phyloP scores from a whole-genome alignment of 1,140 invertebrate genomes.

The Caerostris darwini region DNA sequence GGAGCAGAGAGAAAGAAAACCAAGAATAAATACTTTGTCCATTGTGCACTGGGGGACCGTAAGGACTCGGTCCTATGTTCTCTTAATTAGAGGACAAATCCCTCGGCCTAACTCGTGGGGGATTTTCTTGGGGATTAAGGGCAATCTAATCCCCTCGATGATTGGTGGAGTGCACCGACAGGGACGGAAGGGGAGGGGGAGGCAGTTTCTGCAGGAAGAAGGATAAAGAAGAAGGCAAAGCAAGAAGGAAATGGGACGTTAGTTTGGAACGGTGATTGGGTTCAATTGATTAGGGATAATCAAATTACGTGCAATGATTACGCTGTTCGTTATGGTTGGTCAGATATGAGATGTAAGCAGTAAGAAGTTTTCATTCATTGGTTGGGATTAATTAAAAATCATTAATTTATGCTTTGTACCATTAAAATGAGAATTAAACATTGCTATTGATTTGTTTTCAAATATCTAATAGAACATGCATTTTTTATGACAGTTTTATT shows the following conservation, averaged over 20 bases:
- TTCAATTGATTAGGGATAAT: slow-evolving; percentile 52
- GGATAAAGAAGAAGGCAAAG: not conserved
- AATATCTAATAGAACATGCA: too few relatives aligned
- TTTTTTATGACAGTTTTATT: too few relatives aligned
- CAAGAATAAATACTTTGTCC: not conserved
- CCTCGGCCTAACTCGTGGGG: slow-evolving; percentile 39
- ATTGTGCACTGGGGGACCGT: slow-evolving; percentile 7
- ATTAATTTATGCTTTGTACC: too few relatives aligned
- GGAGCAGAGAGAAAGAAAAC: not conserved
- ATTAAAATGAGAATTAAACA: too few relatives aligned
- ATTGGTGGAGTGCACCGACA: slow-evolving; percentile 65
- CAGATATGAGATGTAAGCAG: not conserved
- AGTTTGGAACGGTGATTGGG: slow-evolving; percentile 40
- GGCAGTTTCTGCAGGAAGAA: not conserved
- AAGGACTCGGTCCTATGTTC: slow-evolving; percentile 28
- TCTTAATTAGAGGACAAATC: slow-evolving; percentile 75
- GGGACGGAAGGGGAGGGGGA: not conserved
- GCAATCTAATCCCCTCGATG: slow-evolving; percentile 69
- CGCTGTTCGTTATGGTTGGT: not conserved
- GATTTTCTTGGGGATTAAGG: slow-evolving; percentile 68
- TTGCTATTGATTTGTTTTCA: too few relatives aligned
- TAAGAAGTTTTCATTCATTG: not conserved
- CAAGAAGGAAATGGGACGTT: slow-evolving; percentile 34
- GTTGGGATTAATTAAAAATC: too few relatives aligned
- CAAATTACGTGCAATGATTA: slow-evolving; percentile 26